Conservation (phyloP, 2,797 vertebrate species). For the Poecilia velifera region DNA sequence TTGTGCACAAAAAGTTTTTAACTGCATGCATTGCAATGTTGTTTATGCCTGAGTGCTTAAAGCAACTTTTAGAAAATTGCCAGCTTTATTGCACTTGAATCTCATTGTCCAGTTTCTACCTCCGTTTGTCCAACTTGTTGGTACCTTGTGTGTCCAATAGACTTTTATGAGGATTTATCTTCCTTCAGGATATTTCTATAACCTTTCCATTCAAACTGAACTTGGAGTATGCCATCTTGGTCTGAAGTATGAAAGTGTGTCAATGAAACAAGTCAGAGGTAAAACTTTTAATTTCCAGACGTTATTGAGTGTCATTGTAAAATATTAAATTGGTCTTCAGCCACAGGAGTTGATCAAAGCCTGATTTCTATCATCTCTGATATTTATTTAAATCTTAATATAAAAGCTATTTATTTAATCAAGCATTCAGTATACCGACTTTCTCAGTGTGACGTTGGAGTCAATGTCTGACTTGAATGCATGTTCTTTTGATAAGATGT, state of each 20-base stretch:
- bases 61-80: not conserved
- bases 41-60: not conserved
- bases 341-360: not conserved
- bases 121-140: not conserved
- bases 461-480: not conserved
- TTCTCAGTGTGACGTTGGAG: not conserved
- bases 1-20: not conserved
- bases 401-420: not conserved
- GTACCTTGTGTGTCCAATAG: not conserved
- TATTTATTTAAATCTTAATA: not conserved
- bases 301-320: not conserved
- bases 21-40: not conserved
- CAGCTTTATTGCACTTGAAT: not conserved
- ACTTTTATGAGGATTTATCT: not conserved
- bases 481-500: not conserved
- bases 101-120: not conserved
- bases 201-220: not conserved
- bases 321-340: not conserved
- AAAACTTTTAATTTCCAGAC: not conserved
- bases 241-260: not conserved
- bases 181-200: not conserved
- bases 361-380: not conserved
- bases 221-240: not conserved
- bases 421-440: not conserved
- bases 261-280: not conserved